phyloP scores from a whole-genome alignment of 2,797 vertebrate species.

The Amniataba percoides region DNA sequence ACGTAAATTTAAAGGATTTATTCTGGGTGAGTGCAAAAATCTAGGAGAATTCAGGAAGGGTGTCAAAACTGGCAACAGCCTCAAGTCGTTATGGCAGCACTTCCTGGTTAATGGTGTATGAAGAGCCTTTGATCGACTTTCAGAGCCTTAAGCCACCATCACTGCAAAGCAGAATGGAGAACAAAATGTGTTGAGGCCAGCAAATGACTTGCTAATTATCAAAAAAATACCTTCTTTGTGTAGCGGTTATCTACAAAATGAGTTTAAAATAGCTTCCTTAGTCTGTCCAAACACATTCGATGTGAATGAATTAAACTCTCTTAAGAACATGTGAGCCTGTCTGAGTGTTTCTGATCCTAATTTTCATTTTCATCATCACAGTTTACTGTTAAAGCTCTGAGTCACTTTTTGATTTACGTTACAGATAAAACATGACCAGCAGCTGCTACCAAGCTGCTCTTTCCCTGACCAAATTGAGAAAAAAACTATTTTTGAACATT shows the following conservation, averaged over 20 bases:
- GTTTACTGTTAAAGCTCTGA: conserved; percentile 54
- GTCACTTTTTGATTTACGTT: conserved; percentile 59
- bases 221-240: conserved; percentile 60
- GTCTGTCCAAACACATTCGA: conserved; percentile 49
- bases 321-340: conserved; percentile 25
- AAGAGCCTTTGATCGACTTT: conserved; percentile 82
- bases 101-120: conserved; percentile 87
- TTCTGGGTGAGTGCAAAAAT: conserved; percentile 57
- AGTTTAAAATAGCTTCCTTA: conserved; percentile 67
- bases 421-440: conserved; percentile 61
- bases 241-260: conserved; percentile 72
- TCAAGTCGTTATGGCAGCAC: conserved; percentile 77
- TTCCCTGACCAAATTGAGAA: conserved; percentile 55
- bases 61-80: conserved; percentile 81
- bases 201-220: conserved; percentile 80
- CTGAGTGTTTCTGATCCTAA: conserved; percentile 51
- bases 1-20: conserved; percentile 47
- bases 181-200: conserved; percentile 79
- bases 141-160: conserved; percentile 73
- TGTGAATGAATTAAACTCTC: conserved; percentile 46
- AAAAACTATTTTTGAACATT: conserved; percentile 64
- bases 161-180: conserved; percentile 73
- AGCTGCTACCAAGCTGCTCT: conserved; percentile 74
- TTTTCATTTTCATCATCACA: conserved; percentile 48
- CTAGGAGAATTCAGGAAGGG: conserved; percentile 66